A percentile compares a stretch with the other conserved stretches of the same genome.
These are phyloP conservation scores for Idaea straminata DNA, from an alignment of 2,888 invertebrate genomes.

Conservation along the genomic window DNA sequence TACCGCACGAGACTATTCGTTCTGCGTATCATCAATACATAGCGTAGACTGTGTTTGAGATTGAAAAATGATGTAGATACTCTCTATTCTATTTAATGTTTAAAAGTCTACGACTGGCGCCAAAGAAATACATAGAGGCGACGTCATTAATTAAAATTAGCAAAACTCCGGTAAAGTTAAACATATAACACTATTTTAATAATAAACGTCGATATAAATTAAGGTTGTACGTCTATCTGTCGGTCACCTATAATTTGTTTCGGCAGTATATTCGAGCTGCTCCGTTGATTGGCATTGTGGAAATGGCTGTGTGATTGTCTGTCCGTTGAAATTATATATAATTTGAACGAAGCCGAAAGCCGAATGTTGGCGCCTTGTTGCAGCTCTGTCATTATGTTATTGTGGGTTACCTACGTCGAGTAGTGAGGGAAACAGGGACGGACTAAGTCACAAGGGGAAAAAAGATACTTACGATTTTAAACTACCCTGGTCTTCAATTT, in stretches of 20 bases:
- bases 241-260: slow-evolving; percentile 26
- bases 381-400: slow-evolving; percentile 60
- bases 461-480: not conserved
- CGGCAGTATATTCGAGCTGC: slow-evolving; percentile 11
- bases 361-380: slow-evolving; percentile 73
- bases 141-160: slow-evolving; percentile 49
- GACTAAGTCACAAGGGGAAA: slow-evolving; percentile 23
- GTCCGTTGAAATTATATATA: slow-evolving; percentile 69
- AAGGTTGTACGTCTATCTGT: slow-evolving; percentile 9
- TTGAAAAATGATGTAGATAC: not conserved
- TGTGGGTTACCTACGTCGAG: slow-evolving; percentile 55
- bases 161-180: slow-evolving; percentile 44
- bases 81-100: not conserved
- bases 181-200: slow-evolving; percentile 24
- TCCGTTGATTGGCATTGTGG: slow-evolving; percentile 18
- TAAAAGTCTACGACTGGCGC: slow-evolving; percentile 32
- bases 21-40: no score
- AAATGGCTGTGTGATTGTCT: slow-evolving; percentile 55
- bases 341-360: slow-evolving; percentile 59
- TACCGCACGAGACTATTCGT: no score
- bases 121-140: slow-evolving; percentile 34
- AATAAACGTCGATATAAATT: slow-evolving; percentile 11
- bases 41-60: no score
- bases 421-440: slow-evolving; percentile 48
- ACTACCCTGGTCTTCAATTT: not conserved